Evolutionary conservation across 2,888 invertebrate genomes (phyloP).

Genomic region (Cremastinae sp.): DNA sequence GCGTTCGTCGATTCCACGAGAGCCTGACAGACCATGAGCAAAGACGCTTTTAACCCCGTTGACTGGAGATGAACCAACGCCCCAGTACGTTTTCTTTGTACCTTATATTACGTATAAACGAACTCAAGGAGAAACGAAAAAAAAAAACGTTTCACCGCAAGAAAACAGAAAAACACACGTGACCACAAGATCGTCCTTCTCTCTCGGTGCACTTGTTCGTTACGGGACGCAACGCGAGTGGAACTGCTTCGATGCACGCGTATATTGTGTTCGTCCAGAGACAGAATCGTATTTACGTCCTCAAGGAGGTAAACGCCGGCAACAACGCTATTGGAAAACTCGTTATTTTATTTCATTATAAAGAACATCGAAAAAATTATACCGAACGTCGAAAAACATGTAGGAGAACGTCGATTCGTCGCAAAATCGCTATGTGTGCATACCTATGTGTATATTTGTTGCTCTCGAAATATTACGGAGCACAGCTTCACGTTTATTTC

Average conservation of each 20-base stretch:
- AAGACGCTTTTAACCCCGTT: conserved; percentile 25
- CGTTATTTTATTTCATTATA: background rate
- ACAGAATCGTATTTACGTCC: conserved; percentile 1
- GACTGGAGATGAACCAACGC: conserved; percentile 42
- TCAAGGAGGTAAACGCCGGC: conserved; percentile 49
- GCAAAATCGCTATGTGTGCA: background rate
- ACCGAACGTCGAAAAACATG: background rate
- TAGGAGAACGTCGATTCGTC: too few relatives aligned
- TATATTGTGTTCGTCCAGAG: background rate
- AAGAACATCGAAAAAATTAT: background rate
- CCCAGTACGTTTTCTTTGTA: conserved; percentile 18
- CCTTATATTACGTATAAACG: background rate
- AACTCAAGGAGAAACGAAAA: background rate
- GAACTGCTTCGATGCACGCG: conserved; percentile 13
- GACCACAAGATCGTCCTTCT: background rate
- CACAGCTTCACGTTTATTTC: conserved; percentile 22
- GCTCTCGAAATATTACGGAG: conserved; percentile 14
- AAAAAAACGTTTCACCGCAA: background rate
- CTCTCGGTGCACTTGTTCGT: background rate
- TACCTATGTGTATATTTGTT: conserved; percentile 19
- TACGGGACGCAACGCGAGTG: conserved; percentile 18
- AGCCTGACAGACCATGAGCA: conserved; percentile 3
- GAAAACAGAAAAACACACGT: conserved; percentile 15
- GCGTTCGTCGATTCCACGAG: conserved; percentile 28
- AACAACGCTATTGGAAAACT: conserved; percentile 39